Base-by-base conservation (phyloP, 2,888 invertebrate genomes). In the Heterodera filipjevi region DNA sequence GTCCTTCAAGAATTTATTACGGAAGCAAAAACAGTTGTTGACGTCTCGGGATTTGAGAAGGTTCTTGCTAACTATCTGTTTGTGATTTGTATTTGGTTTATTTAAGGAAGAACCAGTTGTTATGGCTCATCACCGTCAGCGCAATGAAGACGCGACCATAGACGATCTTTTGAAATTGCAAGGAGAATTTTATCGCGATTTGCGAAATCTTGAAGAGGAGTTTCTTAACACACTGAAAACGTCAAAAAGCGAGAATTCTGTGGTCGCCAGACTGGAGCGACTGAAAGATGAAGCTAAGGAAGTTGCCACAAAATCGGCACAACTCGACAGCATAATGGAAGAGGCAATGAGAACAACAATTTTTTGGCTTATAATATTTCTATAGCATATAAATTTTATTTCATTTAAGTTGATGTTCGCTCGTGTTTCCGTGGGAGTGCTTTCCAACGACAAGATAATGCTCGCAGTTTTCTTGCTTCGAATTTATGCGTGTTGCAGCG, bases 241-340 rank as follows among this genome's bases (percentile, higher is more conserved):
- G 90, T 95, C 96, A 66, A 99, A 99, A 91, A 99, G 99, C 83
- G 95, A 96, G 90, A 88, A 88, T 76, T 87, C 87, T 59, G 98
- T 99, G 35, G 97, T 99, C 82, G 95, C 95, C 22, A 98, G 98
- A 0, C 92, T 99, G 84, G 99, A 99, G 90, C 98, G 96, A 0
- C 92, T 99, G 84, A 99, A 99, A 92, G 94, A 94, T 87, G 99
- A 99, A 91, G 99, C 99, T 0, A 96, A 95, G 30, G 99, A 99
- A 89, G 97, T 99, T n/a, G 85, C 90, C 77, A 94, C 94, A 87
- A 93, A 93, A 87, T 96, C 97, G 27, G 96, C 96, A 90, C 97
- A 98, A 90, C 98, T 98, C 0, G 97, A 99, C 90, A 95, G 95
- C 83, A 92, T 99, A 70, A 99, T 99, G 90, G 95, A 93, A 0